A percentile compares a stretch with the other conserved stretches of the same genome.
phyloP scores from a whole-genome alignment of 2,113 vertebrate species.

The Columba janthina region DNA sequence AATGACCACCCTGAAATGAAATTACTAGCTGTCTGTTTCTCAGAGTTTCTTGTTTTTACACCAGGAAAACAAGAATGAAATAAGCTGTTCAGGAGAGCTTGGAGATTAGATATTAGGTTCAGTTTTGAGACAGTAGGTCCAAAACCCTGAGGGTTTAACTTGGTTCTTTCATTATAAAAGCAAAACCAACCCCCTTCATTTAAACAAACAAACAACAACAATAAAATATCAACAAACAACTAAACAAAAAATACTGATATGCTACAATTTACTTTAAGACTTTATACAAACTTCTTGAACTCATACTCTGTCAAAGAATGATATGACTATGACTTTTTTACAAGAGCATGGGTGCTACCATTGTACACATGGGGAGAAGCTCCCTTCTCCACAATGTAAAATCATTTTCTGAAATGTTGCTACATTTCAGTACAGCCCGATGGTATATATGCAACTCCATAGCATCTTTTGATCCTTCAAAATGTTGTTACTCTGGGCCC shows the following conservation, averaged over 20 bases:
- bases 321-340: not conserved
- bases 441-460: fast-evolving
- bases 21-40: not conserved
- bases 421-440: not conserved
- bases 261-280: not conserved
- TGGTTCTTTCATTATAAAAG: not conserved
- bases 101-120: not conserved
- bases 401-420: not conserved
- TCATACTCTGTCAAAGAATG: not conserved
- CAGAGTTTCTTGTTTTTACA: not conserved
- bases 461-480: not conserved
- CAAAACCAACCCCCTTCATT: not conserved
- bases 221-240: not conserved
- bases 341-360: not conserved
- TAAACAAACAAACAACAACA: too few relatives aligned
- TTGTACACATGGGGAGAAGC: not conserved
- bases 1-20: not conserved
- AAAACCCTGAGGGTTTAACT: not conserved
- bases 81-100: not conserved
- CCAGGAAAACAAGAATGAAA: not conserved
- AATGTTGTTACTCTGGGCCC: fast-evolving
- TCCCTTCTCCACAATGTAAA: not conserved
- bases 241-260: not conserved
- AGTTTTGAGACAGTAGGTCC: not conserved
- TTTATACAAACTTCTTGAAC: not conserved